Conservation (phyloP, 2,888 invertebrate genomes). For the Caenorhabditis sulstoni region DNA sequence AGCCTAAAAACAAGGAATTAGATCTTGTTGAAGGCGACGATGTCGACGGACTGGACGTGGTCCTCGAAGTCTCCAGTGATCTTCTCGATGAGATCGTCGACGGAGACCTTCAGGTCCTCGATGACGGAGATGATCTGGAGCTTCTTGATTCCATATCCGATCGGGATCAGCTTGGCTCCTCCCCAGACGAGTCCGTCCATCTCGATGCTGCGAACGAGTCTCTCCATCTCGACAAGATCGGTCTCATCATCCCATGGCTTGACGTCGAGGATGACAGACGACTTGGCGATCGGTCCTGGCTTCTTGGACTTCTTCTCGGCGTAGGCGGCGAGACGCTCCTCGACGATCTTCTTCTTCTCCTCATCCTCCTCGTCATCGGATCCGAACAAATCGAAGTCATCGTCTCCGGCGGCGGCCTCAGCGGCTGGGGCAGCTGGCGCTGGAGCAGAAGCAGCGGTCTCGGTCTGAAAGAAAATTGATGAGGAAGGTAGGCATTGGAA, state of each 20-base stretch:
- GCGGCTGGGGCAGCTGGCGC: constrained; percentile 49
- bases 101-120: constrained; percentile 78
- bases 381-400: constrained; percentile 80
- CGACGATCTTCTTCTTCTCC: constrained; percentile 85
- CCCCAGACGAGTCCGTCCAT: constrained; percentile 97
- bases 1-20: constrained; percentile 58
- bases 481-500: background rate
- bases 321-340: constrained; percentile 93
- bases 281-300: constrained; percentile 92
- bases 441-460: background rate
- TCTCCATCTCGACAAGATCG: constrained; percentile 92
- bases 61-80: constrained; percentile 74
- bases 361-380: constrained; percentile 78
- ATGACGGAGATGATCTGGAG: constrained; percentile 78
- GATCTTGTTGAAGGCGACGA: constrained; percentile 80
- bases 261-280: constrained; percentile 93
- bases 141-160: constrained; percentile 77
- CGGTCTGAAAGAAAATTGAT: constrained; percentile 19
- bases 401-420: constrained; percentile 53
- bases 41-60: constrained; percentile 77
- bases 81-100: constrained; percentile 76
- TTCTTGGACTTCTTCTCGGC: constrained; percentile 95
- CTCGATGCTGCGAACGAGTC: constrained; percentile 87
- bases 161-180: constrained; percentile 84
- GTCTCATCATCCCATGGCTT: constrained; percentile 99